Percentiles rank a stretch among this genome's conserved stretches.
Evolutionary conservation across 2,797 vertebrate genomes (phyloP).

Genomic region (Sarcoramphus papa): DNA sequence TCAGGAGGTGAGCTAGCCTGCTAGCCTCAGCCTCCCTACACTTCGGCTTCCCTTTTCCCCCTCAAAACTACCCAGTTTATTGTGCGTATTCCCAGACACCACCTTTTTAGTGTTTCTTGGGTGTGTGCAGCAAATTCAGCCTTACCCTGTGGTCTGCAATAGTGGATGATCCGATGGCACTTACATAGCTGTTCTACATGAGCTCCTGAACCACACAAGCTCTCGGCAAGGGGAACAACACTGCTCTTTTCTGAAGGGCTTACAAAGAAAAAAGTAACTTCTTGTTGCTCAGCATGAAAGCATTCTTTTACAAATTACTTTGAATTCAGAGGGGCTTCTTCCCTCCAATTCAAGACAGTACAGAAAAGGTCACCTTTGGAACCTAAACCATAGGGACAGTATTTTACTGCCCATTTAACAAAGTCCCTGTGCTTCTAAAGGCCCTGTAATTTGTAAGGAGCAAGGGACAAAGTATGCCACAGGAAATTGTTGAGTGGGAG

Average conservation of each 20-base stretch:
- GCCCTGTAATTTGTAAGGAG: background rate
- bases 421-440: background rate
- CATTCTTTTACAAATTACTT: background rate
- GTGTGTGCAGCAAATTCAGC: background rate
- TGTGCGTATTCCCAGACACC: background rate
- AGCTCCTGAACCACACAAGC: background rate
- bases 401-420: background rate
- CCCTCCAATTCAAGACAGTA: background rate
- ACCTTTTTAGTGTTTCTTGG: background rate
- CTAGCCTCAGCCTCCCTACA: background rate
- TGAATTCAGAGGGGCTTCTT: background rate
- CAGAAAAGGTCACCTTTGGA: background rate
- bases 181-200: background rate
- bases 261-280: background rate
- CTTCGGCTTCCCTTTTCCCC: background rate
- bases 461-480: background rate
- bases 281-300: background rate
- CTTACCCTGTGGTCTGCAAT: background rate
- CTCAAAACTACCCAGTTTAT: background rate
- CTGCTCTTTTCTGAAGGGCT: background rate
- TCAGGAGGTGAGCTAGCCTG: background rate
- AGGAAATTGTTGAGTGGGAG: background rate
- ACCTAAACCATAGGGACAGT: background rate
- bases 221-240: background rate
- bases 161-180: background rate